Evolutionary conservation across 2,888 invertebrate genomes (phyloP).

Genomic region (Andrena haemorrhoa): DNA sequence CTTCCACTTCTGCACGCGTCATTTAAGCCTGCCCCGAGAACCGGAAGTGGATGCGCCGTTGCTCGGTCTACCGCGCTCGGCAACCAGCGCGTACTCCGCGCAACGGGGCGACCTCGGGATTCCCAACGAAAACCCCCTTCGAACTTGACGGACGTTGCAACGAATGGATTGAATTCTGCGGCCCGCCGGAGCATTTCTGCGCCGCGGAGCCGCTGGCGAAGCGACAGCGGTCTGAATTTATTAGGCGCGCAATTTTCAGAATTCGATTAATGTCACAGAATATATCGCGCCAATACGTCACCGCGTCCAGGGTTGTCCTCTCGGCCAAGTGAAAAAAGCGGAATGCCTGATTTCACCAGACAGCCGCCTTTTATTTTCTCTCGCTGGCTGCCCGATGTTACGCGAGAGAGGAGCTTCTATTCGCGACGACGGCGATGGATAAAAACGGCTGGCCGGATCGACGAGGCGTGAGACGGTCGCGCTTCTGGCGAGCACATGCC

Average conservation of each 20-base stretch:
- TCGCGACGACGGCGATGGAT: not conserved
- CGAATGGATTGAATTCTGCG: too few relatives aligned
- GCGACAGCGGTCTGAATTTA: too few relatives aligned
- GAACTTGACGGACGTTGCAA: too few relatives aligned
- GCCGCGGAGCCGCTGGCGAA: too few relatives aligned
- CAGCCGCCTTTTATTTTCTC: not conserved
- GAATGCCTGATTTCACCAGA: not conserved
- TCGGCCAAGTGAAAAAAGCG: not conserved
- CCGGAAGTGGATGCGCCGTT: slow-evolving; percentile 47
- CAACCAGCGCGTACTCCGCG: not conserved
- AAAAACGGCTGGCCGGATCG: slow-evolving; percentile 49
- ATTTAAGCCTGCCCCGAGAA: slow-evolving; percentile 42
- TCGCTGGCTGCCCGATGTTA: not conserved
- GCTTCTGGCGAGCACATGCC: slow-evolving; percentile 60
- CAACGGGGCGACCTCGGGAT: not conserved
- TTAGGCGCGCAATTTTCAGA: too few relatives aligned
- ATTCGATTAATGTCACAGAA: too few relatives aligned
- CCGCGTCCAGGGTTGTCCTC: not conserved
- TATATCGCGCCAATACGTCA: too few relatives aligned
- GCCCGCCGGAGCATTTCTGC: too few relatives aligned
- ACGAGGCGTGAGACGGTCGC: slow-evolving; percentile 51
- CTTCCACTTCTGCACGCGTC: slow-evolving; percentile 34
- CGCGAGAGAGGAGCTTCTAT: not conserved
- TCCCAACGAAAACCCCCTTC: too few relatives aligned
- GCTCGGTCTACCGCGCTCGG: slow-evolving; percentile 30